phyloP scores from a whole-genome alignment of 1,140 invertebrate species.

The Drosophila saltans region DNA sequence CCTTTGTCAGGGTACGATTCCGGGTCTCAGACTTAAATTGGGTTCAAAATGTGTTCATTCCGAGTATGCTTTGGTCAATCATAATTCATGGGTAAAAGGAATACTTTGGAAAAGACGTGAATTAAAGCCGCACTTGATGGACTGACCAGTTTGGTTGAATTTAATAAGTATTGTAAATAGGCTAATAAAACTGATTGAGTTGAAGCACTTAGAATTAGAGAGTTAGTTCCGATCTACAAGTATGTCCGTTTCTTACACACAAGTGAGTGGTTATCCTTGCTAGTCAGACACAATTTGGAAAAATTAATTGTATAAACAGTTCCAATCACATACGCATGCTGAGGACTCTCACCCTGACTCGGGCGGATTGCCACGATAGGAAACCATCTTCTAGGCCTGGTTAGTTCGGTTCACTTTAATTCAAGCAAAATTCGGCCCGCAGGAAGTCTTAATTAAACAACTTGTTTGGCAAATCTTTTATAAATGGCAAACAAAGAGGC shows the following conservation, averaged over 20 bases:
- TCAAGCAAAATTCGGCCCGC: slow-evolving; percentile 52
- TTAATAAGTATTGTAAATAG: too few species aligned
- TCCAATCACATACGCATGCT: slow-evolving; percentile 4
- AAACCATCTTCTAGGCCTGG: slow-evolving; percentile 6
- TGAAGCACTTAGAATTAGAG: background rate
- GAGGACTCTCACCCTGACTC: background rate
- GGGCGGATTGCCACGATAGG: background rate
- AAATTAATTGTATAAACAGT: slow-evolving; percentile 30
- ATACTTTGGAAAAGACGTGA: background rate
- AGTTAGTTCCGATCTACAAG: background rate
- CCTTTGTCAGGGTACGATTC: slow-evolving; percentile 8
- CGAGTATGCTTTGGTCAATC: slow-evolving; percentile 36
- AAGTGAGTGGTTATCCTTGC: background rate
- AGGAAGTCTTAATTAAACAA: slow-evolving; percentile 79
- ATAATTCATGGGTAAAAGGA: background rate
- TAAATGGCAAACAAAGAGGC: slow-evolving; percentile 49
- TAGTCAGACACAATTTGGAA: background rate
- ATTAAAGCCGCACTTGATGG: background rate
- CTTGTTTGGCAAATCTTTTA: slow-evolving; percentile 71
- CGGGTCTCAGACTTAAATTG: slow-evolving; percentile 17
- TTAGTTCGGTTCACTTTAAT: slow-evolving; percentile 41
- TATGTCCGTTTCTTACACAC: too few species aligned
- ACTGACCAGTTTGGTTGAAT: too few species aligned
- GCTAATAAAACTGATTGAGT: background rate
- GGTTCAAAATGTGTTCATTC: slow-evolving; percentile 52